Evolutionary conservation across 2,888 invertebrate species (phyloP).

Genomic region (Diarsia brunnea): DNA sequence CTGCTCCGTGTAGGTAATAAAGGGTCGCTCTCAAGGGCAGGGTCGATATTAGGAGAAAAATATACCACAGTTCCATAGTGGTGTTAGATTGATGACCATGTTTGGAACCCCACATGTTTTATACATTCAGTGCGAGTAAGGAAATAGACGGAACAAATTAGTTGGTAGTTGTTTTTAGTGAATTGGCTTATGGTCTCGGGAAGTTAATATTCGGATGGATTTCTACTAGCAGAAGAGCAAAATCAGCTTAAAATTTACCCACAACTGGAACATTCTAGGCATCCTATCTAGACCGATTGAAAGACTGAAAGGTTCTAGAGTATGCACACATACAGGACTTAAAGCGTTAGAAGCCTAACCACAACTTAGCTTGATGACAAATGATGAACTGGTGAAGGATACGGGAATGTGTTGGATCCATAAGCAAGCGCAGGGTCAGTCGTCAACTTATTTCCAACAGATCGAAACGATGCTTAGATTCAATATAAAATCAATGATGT

Average conservation of each 20-base stretch:
- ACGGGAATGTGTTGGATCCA: background rate
- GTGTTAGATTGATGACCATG: constrained; percentile 51
- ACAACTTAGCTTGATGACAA: background rate
- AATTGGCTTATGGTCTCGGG: constrained; percentile 7
- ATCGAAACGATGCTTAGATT: background rate
- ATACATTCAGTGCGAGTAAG: constrained; percentile 25
- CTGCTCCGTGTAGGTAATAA: constrained; percentile 14
- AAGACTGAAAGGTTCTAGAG: background rate
- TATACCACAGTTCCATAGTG: constrained; percentile 13
- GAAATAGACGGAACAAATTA: constrained; percentile 8
- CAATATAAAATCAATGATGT: background rate
- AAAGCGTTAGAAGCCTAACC: background rate
- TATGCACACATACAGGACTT: background rate
- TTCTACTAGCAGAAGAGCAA: background rate
- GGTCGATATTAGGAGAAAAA: constrained; percentile 35
- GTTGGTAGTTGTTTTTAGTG: constrained; percentile 13
- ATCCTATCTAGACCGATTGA: background rate
- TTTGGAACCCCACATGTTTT: constrained; percentile 40
- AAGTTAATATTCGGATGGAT: background rate
- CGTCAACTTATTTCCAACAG: background rate
- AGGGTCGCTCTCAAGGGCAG: constrained; percentile 37
- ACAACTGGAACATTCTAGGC: background rate
- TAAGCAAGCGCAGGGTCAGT: background rate
- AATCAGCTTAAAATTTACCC: background rate
- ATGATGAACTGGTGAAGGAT: background rate